Percentiles rank a stretch among this genome's conserved stretches.
Conservation (phyloP, 2,113 vertebrate species). For the Dicaeum eximium region DNA sequence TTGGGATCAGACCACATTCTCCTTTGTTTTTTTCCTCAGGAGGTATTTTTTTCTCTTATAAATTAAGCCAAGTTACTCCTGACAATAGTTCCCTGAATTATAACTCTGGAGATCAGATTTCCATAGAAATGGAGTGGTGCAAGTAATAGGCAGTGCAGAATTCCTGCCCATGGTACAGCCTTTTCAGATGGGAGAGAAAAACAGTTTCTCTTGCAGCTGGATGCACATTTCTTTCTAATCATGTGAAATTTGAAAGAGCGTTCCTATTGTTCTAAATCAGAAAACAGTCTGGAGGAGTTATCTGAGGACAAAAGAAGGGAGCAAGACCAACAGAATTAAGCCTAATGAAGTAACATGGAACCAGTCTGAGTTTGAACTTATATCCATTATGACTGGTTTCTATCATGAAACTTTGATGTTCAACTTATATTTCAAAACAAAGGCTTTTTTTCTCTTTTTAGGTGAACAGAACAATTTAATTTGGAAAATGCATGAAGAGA, state of each 20-base stretch:
- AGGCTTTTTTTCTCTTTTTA: background rate
- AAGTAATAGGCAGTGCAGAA: background rate
- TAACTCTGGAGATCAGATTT: background rate
- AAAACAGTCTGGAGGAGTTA: background rate
- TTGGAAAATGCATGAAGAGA: background rate
- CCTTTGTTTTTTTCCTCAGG: background rate
- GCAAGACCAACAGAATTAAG: background rate
- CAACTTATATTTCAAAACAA: background rate
- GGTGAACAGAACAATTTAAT: background rate
- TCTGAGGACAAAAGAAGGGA: background rate
- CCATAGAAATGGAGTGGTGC: background rate
- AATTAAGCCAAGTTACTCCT: background rate
- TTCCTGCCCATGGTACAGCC: background rate
- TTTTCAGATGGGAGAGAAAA: background rate
- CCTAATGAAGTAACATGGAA: background rate
- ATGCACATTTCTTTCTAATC: background rate
- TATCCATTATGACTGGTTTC: background rate
- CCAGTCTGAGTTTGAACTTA: background rate
- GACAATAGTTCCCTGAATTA: background rate
- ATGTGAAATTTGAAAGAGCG: background rate
- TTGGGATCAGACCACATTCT: background rate
- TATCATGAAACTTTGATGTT: background rate
- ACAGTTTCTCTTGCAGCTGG: background rate
- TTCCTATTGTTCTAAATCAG: background rate
- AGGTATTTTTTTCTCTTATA: background rate